Percentiles rank a stretch among this genome's conserved stretches.
Conservation (phyloP, 2,113 vertebrate genomes). For the Ancistrus triradiatus region DNA sequence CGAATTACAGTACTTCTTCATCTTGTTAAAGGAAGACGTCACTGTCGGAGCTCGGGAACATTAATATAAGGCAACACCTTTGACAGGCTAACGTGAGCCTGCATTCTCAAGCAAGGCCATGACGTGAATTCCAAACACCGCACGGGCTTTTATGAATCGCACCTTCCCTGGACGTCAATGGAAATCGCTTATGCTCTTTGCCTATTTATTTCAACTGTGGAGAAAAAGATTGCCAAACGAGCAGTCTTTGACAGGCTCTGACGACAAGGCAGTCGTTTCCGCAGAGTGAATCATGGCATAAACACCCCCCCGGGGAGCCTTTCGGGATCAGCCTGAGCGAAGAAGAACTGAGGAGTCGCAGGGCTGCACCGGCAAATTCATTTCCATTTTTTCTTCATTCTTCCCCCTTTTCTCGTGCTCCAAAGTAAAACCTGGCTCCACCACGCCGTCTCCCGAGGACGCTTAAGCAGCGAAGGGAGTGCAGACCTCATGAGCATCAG, state of each 20-base stretch:
- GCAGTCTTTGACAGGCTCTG: conserved; percentile 56
- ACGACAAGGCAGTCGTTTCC: conserved; percentile 73
- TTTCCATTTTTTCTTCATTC: not conserved
- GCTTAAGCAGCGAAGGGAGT: conserved; percentile 82
- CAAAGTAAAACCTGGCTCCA: conserved; percentile 72
- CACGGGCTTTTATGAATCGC: not conserved
- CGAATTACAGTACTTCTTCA: conserved; percentile 31
- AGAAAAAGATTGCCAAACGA: conserved; percentile 56
- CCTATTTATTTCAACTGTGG: conserved; percentile 11
- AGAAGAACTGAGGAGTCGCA: conserved; percentile 10
- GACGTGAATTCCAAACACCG: not conserved
- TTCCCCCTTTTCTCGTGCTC: not conserved
- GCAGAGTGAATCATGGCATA: conserved; percentile 85
- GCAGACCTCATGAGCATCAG: conserved; percentile 72
- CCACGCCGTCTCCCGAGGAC: conserved; percentile 82
- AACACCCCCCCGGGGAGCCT: conserved; percentile 74
- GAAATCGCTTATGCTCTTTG: not conserved
- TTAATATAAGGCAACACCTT: conserved; percentile 27
- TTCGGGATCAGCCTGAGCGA: conserved; percentile 31
- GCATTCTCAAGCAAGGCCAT: not conserved
- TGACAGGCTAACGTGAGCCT: conserved; percentile 19
- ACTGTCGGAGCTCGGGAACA: not conserved
- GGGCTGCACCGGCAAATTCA: conserved; percentile 54
- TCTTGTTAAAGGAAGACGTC: conserved; percentile 18
- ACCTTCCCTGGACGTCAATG: not conserved